Evolutionary conservation across 2,888 invertebrate genomes (phyloP), one percentile per base, ranked within the genome.

Genomic region (Gastrophysa polygoni): DNA sequence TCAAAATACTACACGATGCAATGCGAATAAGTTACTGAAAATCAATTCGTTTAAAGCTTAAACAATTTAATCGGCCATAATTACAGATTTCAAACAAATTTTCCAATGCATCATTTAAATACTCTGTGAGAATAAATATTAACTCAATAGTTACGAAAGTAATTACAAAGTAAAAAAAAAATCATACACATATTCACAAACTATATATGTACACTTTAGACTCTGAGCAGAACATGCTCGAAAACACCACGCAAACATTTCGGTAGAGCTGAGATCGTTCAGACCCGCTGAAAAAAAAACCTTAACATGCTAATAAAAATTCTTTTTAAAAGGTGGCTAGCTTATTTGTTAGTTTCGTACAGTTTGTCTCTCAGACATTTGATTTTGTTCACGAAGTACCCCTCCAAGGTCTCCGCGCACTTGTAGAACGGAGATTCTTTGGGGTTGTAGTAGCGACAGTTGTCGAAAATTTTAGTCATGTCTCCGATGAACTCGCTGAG

Each of bases 401-500:
- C 92, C 84, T 98, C 98, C 67, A 98, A 86, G 57, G 93, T 91
- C 81, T 97, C 96, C 18, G 98, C 98, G 84, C 96, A 96, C 77
- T 96, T 92, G 84, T 93, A 97, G 83, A 97, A 96, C 66, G 95
- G 93, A 16, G 97, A 95, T 81, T 96, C 96, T 78, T 93, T 92
- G 63, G 96, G 94, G 83, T 98, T 98, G 84, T 96, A 98, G 80
- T 95, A 95, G 70, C 98, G 91, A 86, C 98, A 98, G 83, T 99
- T 99, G 84, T 98, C 97, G 83, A 98, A 98, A 79, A 99, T 96
- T 83, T 96, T 95, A 67, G 95, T 96, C 90, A 98, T 95, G 81
- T 98, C 98, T 80, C 95, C 95, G 78, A 97, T 94, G 82, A 98
- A 97, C 80, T 98, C 96, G 80, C 93, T 92, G 73, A 98, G 85